phyloP scores from a whole-genome alignment of 92 coral and sea anemone species.

The Desmophyllum pertusum region DNA sequence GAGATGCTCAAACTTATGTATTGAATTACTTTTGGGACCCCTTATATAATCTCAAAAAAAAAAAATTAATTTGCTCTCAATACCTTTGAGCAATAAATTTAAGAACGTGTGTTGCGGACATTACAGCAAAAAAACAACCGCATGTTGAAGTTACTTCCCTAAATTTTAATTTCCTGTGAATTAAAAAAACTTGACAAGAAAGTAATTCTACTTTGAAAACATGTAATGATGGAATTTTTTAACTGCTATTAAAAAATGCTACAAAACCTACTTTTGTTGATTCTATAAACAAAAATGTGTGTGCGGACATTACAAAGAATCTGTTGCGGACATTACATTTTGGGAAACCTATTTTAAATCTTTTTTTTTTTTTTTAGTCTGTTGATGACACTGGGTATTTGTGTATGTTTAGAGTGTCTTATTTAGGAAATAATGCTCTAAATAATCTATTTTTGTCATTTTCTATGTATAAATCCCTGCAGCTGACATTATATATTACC shows the following conservation, averaged over 20 bases:
- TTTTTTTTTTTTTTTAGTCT: too few species aligned
- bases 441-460: background rate
- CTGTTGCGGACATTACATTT: slow-evolving; percentile 27
- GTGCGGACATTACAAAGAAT: slow-evolving; percentile 58
- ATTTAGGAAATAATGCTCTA: slow-evolving; percentile 15
- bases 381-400: slow-evolving; percentile 28
- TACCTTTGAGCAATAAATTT: slow-evolving; percentile 5
- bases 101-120: slow-evolving; percentile 57
- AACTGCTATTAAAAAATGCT: slow-evolving; percentile 39
- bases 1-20: slow-evolving; percentile 31
- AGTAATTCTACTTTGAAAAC: too few species aligned
- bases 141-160: slow-evolving; percentile 16
- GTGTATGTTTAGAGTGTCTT: slow-evolving; percentile 44
- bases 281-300: slow-evolving; percentile 46
- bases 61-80: slow-evolving; percentile 18
- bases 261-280: slow-evolving; percentile 16
- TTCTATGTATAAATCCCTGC: too few species aligned
- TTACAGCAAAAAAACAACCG: slow-evolving; percentile 19
- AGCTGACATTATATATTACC: too few species aligned
- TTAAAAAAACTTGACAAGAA: too few species aligned
- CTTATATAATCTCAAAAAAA: background rate
- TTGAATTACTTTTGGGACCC: background rate
- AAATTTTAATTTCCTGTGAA: slow-evolving; percentile 41
- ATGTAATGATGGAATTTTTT: too few species aligned
- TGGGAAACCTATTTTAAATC: slow-evolving; percentile 54